Evolutionary conservation across 1,140 invertebrate species (phyloP), one percentile per base, ranked within the genome.

Genomic region (Bombyx mandarina): DNA sequence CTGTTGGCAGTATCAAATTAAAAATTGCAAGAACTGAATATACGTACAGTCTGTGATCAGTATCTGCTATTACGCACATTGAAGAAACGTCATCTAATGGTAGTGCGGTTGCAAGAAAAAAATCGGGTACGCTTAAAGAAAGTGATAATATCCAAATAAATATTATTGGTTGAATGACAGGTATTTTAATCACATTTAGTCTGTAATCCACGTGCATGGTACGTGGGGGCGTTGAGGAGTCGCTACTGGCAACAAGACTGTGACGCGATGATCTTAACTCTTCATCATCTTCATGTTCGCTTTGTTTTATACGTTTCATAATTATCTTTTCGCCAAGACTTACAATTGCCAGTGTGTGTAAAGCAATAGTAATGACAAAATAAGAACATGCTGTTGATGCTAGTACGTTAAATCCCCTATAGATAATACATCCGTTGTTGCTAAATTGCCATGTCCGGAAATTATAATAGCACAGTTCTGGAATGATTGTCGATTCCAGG

Each of bases 101-200:
- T 26, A 84, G 63, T 8, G 78, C 79, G 3, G 82, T 83, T 6
- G 86, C 77, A 50, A 89, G 67, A 35, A 73, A 71, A 70, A 89
- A 90, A 58, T 90, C 83, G 8, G 90, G 90, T 55, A 91, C 77
- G 67, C 90, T 89, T 8, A 91, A 61, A 3, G 90, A 91, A 8
- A 83, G 69, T 53, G 89, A 82, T 45, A 90, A 62, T 47, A 90
- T 80, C 90, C 90, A 90, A 46, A 90, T 77, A 57, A 90, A 88
- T 49, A 88, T 67, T 42, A 74, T 75, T 1, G 90, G 90, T 56
- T 88, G 75, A 6, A 88, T 67, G 6, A 90, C 82, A 9, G 84
- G 79, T 43, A 90, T 69, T 62, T 70, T 73, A 6, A 66, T 76
- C 46, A 85, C 76, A 12, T 72, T 64, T 45, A 85, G 69, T 45